Base-by-base conservation (phyloP, 2,797 vertebrate species). In the Crypturellus tataupa region DNA sequence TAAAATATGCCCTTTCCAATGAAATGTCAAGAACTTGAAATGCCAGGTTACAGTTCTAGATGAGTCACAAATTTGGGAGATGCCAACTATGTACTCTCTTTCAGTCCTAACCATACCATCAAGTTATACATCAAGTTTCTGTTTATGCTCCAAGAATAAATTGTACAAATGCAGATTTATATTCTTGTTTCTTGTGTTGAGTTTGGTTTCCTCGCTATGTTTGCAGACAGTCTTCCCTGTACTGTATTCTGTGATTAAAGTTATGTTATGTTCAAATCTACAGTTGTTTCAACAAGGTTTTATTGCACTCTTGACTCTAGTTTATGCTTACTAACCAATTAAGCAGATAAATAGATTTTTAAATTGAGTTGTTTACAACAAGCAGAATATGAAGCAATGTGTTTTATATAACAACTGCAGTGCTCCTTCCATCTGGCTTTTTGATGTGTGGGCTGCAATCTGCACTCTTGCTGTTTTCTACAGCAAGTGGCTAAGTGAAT, bases 261-360 rank as follows among this genome's bases (percentile, higher is more conserved):
- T 58, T 24, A 76, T 85, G 23, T 10, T 83, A 5, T 80, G 12
- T 93, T 79, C 86, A 90, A 80, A 67, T 58, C 2, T 65, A 16
- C 3, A 63, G 18, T 87, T 85, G 7, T 76, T 76, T n/a, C 59
- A 87, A 88, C n/a, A 77, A 89, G n/a, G 19, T 29, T 94, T 90
- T 80, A 42, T 76, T 78, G 13, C 80, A 53, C 65, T 85, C 35
- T 76, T 62, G 25, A 58, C 86, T 92, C 51, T 63, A 69, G 21
- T 89, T 92, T 59, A 63, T 80, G 47, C 44, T 88, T 64, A 86
- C 39, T 94, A 88, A 77, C 56, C 25, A 73, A 49, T 81, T 87
- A 90, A 72, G 60, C 89, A 56, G 42, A 58, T 72, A 85, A 78
- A 83, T 63, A 75, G 35, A 33, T 80, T 23, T 80, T 92, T 89